These are phyloP conservation scores for Pseudomyrmex flavicornis DNA, from an alignment of 1,140 invertebrate genomes.

Conservation along the genomic window DNA sequence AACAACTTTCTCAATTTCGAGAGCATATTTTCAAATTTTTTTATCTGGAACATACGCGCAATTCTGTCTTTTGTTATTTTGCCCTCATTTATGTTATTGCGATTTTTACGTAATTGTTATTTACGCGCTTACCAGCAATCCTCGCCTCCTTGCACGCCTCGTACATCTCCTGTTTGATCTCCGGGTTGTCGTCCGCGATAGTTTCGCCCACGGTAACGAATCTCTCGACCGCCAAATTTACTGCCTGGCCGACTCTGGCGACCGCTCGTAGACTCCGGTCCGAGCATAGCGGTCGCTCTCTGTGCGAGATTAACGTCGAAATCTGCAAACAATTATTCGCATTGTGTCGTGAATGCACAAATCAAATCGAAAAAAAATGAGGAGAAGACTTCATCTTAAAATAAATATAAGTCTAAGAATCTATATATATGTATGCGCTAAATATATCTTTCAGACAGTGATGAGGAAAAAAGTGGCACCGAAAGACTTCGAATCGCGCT, in stretches of 20 bases:
- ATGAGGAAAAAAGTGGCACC: no score
- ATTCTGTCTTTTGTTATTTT: not conserved
- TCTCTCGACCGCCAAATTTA: constrained; percentile 97
- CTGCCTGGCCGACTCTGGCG: constrained; percentile 96
- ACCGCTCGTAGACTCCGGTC: constrained; percentile 90
- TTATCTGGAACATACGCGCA: no score
- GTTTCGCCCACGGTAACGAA: constrained; percentile 99
- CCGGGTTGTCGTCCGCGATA: constrained; percentile 98
- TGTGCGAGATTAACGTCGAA: constrained; percentile 92
- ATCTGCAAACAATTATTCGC: constrained; percentile 89
- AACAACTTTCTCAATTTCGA: no score
- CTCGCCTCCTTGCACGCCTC: constrained; percentile 98
- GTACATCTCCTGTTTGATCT: constrained; percentile 98
- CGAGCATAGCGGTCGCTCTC: constrained; percentile 84
- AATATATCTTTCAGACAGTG: no score
- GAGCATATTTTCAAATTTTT: no score
- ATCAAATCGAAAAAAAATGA: not conserved
- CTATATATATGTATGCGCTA: no score
- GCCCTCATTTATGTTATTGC: not conserved
- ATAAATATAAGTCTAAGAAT: not conserved
- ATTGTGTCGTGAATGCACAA: constrained; percentile 12
- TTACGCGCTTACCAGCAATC: constrained; percentile 91
- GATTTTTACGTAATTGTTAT: not conserved
- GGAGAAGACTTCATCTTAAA: not conserved
- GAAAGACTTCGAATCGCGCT: no score